Percentiles rank a stretch among this genome's conserved stretches.
Conservation (phyloP, 35 echinoderm and acorn worm genomes). For the Apostichopus californicus region DNA sequence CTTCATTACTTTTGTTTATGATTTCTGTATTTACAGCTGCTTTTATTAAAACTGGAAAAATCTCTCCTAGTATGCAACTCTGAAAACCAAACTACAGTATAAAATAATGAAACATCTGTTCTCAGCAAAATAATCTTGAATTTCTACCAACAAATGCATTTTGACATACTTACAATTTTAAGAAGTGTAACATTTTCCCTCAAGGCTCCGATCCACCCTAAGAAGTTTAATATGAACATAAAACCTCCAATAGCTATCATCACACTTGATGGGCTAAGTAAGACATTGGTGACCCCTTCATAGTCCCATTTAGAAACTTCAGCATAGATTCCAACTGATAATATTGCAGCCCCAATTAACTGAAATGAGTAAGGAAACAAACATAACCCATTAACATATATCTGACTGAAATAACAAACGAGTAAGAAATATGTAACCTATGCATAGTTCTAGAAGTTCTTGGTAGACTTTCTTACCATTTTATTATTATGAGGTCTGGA, state of each 20-base stretch:
- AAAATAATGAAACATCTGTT: background rate
- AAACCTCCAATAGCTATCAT: constrained; percentile 84
- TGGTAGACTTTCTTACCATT: too few species aligned
- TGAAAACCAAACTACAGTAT: background rate
- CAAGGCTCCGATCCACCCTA: constrained; percentile 89
- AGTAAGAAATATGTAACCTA: too few species aligned
- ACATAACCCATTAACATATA: too few species aligned
- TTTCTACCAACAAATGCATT: too few species aligned
- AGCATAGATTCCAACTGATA: constrained; percentile 91
- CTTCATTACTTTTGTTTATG: background rate
- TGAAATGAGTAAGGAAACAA: background rate
- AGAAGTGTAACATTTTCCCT: constrained; percentile 80
- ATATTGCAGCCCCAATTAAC: constrained; percentile 75
- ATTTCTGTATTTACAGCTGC: background rate
- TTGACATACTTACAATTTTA: constrained; percentile 89
- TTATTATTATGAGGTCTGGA: too few species aligned
- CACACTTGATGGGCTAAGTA: constrained; percentile 75
- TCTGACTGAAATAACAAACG: too few species aligned
- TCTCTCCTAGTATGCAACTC: background rate
- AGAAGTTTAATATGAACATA: constrained; percentile 85
- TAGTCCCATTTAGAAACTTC: constrained; percentile 88
- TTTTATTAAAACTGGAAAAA: background rate
- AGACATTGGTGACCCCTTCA: constrained; percentile 71
- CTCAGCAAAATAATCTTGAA: background rate
- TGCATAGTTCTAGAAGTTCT: too few species aligned